These are phyloP conservation scores for Phocoena phocoena DNA, from an alignment of 2,113 vertebrate genomes.

Conservation along the genomic window DNA sequence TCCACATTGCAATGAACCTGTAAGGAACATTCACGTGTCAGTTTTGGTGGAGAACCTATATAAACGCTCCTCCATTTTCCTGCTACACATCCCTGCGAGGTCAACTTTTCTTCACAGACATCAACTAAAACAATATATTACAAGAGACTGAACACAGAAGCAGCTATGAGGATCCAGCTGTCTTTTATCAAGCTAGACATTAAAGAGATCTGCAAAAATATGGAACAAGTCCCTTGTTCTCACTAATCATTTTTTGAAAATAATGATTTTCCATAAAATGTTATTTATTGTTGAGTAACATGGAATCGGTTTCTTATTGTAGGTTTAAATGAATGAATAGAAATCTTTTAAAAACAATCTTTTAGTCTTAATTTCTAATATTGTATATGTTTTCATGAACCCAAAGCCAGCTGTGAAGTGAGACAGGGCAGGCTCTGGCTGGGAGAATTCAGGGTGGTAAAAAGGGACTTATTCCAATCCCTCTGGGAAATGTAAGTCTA, in stretches of 20 bases:
- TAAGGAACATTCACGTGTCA: not conserved
- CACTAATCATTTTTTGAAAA: not conserved
- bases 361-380: not conserved
- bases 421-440: not conserved
- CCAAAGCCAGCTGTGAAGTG: not conserved
- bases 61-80: not conserved
- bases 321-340: not conserved
- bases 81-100: not conserved
- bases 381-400: not conserved
- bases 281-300: not conserved
- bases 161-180: not conserved
- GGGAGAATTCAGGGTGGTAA: fast-evolving
- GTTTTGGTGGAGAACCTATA: not conserved
- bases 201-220: not conserved
- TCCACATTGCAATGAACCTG: not conserved
- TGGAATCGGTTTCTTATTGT: not conserved
- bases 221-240: not conserved
- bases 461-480: not conserved
- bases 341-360: not conserved
- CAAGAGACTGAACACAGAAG: not conserved
- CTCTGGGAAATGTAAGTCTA: not conserved
- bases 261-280: not conserved
- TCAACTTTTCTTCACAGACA: not conserved
- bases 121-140: not conserved
- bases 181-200: not conserved